A percentile compares a stretch with the other conserved stretches of the same genome.
Evolutionary conservation across 1,140 invertebrate genomes (phyloP).

Genomic region (Micrasema minimum): DNA sequence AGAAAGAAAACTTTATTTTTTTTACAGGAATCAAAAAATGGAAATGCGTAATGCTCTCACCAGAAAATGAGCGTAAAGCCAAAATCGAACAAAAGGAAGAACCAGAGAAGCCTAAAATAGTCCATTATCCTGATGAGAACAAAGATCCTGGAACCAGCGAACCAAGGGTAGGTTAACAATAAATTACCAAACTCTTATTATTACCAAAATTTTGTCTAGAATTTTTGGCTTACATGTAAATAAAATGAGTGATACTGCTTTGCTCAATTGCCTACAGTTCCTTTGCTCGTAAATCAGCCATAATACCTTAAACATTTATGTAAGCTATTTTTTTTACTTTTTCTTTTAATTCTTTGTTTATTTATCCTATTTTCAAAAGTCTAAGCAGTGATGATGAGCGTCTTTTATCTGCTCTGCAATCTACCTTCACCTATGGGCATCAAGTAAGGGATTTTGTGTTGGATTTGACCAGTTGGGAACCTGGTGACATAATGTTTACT

Average conservation of each 20-base stretch:
- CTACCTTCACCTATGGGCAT: slow-evolving; percentile 10
- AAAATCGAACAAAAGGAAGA: slow-evolving; percentile 57
- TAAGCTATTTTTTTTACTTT: not conserved
- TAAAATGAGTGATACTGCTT: not conserved
- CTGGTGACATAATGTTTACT: slow-evolving; percentile 20
- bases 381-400: slow-evolving; percentile 23
- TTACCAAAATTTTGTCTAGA: too few relatives aligned
- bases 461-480: slow-evolving; percentile 7
- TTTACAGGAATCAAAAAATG: slow-evolving; percentile 70
- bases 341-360: slow-evolving; percentile 11
- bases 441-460: slow-evolving; percentile 13
- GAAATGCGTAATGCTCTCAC: slow-evolving; percentile 80
- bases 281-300: not conserved
- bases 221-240: not conserved
- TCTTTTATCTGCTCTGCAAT: slow-evolving; percentile 25
- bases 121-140: slow-evolving; percentile 57
- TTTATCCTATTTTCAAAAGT: slow-evolving; percentile 24
- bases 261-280: not conserved
- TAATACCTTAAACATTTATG: too few relatives aligned
- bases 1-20: slow-evolving; percentile 5
- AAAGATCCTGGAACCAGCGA: slow-evolving; percentile 57
- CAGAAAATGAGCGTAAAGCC: slow-evolving; percentile 68
- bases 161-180: slow-evolving; percentile 58
- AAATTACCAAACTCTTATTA: not conserved
- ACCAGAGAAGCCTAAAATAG: slow-evolving; percentile 61